Evolutionary conservation across 2,797 vertebrate genomes (phyloP), one percentile per base, ranked within the genome.

Genomic region (Gymnoscopelus braueri): DNA sequence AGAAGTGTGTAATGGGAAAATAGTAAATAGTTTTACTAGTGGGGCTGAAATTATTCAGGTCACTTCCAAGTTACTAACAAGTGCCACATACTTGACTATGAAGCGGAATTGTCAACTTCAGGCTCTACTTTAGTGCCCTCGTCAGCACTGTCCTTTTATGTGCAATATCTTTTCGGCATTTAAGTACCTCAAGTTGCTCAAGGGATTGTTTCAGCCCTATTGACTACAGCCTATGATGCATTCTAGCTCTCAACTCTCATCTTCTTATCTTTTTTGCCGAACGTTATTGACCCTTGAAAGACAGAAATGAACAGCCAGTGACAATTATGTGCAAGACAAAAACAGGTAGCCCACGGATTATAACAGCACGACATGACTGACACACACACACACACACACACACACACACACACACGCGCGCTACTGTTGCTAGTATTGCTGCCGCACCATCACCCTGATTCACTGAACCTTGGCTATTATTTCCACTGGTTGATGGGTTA

Each of bases 281-380:
- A 35, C 57, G 59, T 72, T 69, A 77, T 65, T 89, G 81, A 91
- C 84, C 84, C 74, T 67, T 84, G 69, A 87, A 89, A 87, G 78
- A 61, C 72, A 71, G 54, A 69, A 79, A 62, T 85, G 67, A 78
- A 84, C 66, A 79, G 71, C 78, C 67, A 58, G n/a, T 63, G 74
- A 82, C 60, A 75, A 81, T 82, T 77, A 79, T 66, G 39, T 61
- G 57, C 47, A 73, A 44, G 39, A 44, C 39, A 44, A 57, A 69
- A 75, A 77, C 68, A 68, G 68, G 82, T 73, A 44, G 39, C 8
- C 39, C 39, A 70, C 51, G 60, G 67, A 80, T 79, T 66, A 61
- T 60, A 65, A 65, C 39, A 44, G 39, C 39, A 44, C 9, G 39
- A 44, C 5, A 6, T 44, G 39, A 44, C 32, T 1, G 5, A 35